Percentiles rank a stretch among this genome's conserved stretches.
Conservation (phyloP, 1,140 invertebrate genomes). For the Bombus consobrinus region DNA sequence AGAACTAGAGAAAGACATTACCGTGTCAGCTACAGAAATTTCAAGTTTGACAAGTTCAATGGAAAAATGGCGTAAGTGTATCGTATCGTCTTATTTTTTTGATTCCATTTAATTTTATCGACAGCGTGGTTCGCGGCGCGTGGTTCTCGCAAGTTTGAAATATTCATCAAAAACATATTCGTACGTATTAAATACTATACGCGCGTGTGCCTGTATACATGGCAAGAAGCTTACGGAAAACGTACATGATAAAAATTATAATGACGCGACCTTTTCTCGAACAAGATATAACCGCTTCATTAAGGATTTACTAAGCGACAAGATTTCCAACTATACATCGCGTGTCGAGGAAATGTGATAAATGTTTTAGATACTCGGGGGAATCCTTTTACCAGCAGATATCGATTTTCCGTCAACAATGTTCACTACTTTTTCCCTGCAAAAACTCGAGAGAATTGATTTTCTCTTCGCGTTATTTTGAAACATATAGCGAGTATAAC, state of each 20-base stretch:
- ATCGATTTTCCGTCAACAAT: constrained; percentile 13
- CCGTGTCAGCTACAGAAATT: not conserved
- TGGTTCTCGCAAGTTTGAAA: too few species aligned
- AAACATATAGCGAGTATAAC: not conserved
- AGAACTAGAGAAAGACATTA: constrained; percentile 81
- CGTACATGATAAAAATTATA: not conserved
- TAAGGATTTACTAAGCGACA: constrained; percentile 19
- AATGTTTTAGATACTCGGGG: constrained; percentile 49
- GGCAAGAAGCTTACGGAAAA: not conserved
- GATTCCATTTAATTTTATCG: not conserved
- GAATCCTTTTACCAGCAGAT: not conserved
- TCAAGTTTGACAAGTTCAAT: too few species aligned
- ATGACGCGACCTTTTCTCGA: not conserved
- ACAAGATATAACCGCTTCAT: not conserved
- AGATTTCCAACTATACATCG: constrained; percentile 13
- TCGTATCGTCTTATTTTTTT: not conserved
- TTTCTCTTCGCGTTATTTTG: not conserved
- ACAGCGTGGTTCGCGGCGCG: too few species aligned
- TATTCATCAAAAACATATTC: too few species aligned
- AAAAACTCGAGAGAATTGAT: not conserved
- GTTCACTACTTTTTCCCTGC: too few species aligned
- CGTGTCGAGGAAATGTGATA: constrained; percentile 20
- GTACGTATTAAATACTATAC: not conserved
- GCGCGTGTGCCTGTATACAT: not conserved
- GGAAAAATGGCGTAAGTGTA: too few species aligned